Conservation (phyloP, 2,888 invertebrate genomes). For the Platycheirus albimanus region DNA sequence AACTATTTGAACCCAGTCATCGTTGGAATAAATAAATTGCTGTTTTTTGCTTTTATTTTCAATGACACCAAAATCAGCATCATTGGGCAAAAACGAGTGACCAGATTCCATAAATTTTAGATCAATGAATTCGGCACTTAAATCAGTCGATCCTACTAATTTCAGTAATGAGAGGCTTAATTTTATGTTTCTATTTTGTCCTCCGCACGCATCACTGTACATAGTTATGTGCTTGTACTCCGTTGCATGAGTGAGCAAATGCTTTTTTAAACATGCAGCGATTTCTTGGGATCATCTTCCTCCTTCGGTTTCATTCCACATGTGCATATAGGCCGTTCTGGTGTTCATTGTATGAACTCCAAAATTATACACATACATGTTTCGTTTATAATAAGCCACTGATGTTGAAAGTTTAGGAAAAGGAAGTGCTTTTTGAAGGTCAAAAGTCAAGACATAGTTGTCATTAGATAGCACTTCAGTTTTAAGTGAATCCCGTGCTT, state of each 20-base stretch:
- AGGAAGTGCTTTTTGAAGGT: background rate
- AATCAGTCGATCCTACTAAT: background rate
- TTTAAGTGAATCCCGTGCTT: slow-evolving; percentile 3
- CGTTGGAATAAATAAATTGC: slow-evolving; percentile 1
- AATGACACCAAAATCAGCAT: slow-evolving; percentile 3
- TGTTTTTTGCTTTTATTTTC: slow-evolving; percentile 1
- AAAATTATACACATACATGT: background rate
- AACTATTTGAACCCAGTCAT: slow-evolving; percentile 3
- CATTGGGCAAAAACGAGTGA: slow-evolving; percentile 19
- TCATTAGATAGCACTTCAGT: slow-evolving; percentile 1
- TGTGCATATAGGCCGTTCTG: slow-evolving; percentile 11
- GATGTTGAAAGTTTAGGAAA: slow-evolving; percentile 8
- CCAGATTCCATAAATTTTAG: slow-evolving; percentile 8
- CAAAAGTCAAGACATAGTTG: background rate
- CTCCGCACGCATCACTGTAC: no score
- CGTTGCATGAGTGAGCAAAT: background rate
- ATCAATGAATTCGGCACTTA: background rate
- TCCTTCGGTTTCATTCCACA: background rate
- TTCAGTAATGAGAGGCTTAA: background rate
- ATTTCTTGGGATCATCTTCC: background rate
- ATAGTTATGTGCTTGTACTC: background rate
- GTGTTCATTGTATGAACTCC: slow-evolving; percentile 9
- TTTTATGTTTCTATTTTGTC: background rate
- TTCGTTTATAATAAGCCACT: slow-evolving; percentile 3
- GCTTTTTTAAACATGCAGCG: background rate